Percentiles rank a stretch among this genome's conserved stretches.
phyloP scores from a whole-genome alignment of 2,797 vertebrate species.

The Crocodylus rhombifer region DNA sequence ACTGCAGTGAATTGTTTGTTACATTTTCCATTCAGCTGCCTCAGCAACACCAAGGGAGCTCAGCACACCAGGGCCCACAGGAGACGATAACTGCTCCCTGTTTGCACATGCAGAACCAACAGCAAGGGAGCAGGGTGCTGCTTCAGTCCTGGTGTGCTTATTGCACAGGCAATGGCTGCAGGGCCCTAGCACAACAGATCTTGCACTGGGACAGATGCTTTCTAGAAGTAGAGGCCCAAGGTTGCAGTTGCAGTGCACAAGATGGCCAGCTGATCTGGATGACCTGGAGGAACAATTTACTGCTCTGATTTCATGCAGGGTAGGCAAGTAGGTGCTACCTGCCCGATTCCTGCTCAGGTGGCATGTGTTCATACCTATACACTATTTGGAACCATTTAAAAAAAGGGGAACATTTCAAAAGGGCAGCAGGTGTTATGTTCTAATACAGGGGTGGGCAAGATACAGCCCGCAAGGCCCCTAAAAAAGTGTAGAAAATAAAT shows the following conservation, averaged over 20 bases:
- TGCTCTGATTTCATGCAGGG: too few relatives aligned
- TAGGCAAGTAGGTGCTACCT: too few relatives aligned
- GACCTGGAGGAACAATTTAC: too few relatives aligned
- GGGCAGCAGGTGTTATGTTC: too few relatives aligned
- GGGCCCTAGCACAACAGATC: neutral
- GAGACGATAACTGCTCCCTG: conserved; percentile 5
- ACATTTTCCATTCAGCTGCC: conserved; percentile 27
- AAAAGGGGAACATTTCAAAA: too few relatives aligned
- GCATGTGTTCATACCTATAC: neutral
- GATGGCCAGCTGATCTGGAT: neutral
- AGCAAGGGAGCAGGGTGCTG: neutral
- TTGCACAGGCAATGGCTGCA: neutral
- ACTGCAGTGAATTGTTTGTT: conserved; percentile 15
- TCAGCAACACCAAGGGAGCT: neutral
- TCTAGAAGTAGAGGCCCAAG: neutral
- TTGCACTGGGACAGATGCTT: neutral
- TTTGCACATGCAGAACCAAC: neutral
- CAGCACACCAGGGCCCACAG: neutral
- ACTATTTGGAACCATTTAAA: too few relatives aligned
- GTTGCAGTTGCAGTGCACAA: neutral
- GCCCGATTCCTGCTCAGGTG: too few relatives aligned
- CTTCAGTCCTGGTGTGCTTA: neutral
- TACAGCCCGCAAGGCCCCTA: too few relatives aligned
- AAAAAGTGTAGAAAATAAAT: too few relatives aligned
- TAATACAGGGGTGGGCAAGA: too few relatives aligned